Conservation (phyloP, 1,140 invertebrate species). For the Dendrolimus punctatus region DNA sequence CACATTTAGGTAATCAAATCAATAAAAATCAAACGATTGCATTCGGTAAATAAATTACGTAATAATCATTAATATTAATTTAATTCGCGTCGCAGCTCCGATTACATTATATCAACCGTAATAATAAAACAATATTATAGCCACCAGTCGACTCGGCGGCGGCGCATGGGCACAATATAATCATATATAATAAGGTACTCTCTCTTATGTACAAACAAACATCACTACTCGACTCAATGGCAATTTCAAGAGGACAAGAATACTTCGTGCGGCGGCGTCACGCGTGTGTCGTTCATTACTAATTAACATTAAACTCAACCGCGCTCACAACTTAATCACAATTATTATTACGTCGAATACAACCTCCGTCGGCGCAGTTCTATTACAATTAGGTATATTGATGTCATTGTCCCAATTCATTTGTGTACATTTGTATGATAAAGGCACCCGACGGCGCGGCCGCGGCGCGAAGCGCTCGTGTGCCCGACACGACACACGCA, state of each 20-base stretch:
- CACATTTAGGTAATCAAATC: conserved; percentile 57
- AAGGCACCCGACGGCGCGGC: conserved; percentile 5
- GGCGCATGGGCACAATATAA: conserved; percentile 11
- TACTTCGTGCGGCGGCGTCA: too few species aligned
- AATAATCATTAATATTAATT: conserved; percentile 4
- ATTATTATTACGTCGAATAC: conserved; percentile 22
- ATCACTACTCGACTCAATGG: conserved; percentile 31
- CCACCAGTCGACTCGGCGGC: conserved; percentile 12
- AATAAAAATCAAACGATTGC: conserved; percentile 29
- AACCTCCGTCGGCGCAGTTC: conserved; percentile 5
- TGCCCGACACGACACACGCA: conserved; percentile 10
- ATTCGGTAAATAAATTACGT: conserved; percentile 31
- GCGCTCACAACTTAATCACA: conserved; percentile 15
- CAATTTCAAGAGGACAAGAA: conserved; percentile 31
- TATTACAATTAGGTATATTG: conserved; percentile 4
- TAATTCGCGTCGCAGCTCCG: too few species aligned
- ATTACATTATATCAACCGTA: too few species aligned
- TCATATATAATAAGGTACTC: too few species aligned
- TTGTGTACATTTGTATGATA: conserved; percentile 16
- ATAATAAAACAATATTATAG: conserved; percentile 28
- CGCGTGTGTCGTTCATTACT: conserved; percentile 14
- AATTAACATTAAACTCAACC: conserved; percentile 9
- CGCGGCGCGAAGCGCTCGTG: conserved; percentile 10
- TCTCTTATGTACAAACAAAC: conserved; percentile 33
- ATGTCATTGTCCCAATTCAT: conserved; percentile 19